Evolutionary conservation across 2,113 vertebrate species (phyloP), one percentile per base, ranked within the genome.

Genomic region (Atlantisia rogersi): DNA sequence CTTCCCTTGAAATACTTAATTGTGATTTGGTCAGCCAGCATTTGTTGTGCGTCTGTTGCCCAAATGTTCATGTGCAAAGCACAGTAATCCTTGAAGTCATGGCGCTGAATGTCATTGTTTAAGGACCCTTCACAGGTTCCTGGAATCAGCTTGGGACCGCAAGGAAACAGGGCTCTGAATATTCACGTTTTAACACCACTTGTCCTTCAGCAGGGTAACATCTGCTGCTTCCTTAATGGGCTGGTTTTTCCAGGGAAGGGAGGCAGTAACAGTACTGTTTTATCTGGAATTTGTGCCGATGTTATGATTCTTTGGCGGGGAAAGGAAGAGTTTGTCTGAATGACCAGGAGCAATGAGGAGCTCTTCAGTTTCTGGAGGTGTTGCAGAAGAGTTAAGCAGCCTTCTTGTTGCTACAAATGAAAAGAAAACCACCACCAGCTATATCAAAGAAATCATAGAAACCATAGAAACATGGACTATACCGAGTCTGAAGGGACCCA

Each of bases 231-330:
- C 84, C 53, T 42, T 92, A 68, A 90, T 56, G 60, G 77, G 68
- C 79, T 86, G 46, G 1, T 77, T 90, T 85, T 80, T 67, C 56
- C 46, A 56, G 75, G 56, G 93, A 93, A 82, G 40, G 12, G 3
- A 92, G 88, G 81, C 40, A 31, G 78, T 85, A 92, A 60, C 50
- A 74, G 75, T 88, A 88, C 82, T 80, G 56, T 80, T 96, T 96
- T 93, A 90, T 90, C 73, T 93, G 82, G 73, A 86, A 70, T 93
- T 92, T 90, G 31, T 94, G 76, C 64, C 86, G 90, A 90, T 88
- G 67, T 10, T 2, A 0, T 71, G 42, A 75, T 96, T 86, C 55
- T 92, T 92, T 60, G 39, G 15, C 78, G 44, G 21, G 58, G 48
- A 82, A 86, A 32, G 32, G 69, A 13, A 85, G 46, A 82, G 17